Conservation (phyloP, 2,797 vertebrate species). For the Myotis myotis region DNA sequence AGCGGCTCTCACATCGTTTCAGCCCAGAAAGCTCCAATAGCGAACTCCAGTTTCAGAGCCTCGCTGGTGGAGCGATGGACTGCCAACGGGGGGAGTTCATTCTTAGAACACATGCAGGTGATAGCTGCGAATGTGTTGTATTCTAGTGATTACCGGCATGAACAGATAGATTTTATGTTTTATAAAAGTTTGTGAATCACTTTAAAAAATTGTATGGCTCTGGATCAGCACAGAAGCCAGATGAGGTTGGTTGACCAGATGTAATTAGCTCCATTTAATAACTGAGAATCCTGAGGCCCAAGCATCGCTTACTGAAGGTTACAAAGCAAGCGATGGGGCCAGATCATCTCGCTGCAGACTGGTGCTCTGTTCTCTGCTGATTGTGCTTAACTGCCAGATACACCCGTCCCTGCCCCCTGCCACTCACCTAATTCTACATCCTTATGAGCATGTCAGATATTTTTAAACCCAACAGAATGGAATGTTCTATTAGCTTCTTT, state of each 20-base stretch:
- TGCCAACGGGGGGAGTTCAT: background rate
- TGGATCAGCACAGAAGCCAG: background rate
- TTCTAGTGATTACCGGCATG: background rate
- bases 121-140: too few species aligned
- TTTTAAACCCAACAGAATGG: background rate
- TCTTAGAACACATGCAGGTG: background rate
- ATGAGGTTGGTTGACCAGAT: background rate
- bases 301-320: background rate
- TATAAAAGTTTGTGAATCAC: background rate
- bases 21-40: background rate
- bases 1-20: background rate
- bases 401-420: background rate
- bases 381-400: background rate
- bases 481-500: background rate
- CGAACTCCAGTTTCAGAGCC: background rate
- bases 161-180: background rate
- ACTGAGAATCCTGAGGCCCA: background rate
- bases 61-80: background rate
- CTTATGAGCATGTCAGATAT: background rate
- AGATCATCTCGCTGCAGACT: background rate
- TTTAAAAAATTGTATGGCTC: background rate
- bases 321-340: background rate
- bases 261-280: background rate
- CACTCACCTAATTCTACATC: background rate
- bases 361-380: background rate